These are phyloP conservation scores for Propithecus coquereli DNA, from an alignment of 2,113 vertebrate species.

Conservation along the genomic window DNA sequence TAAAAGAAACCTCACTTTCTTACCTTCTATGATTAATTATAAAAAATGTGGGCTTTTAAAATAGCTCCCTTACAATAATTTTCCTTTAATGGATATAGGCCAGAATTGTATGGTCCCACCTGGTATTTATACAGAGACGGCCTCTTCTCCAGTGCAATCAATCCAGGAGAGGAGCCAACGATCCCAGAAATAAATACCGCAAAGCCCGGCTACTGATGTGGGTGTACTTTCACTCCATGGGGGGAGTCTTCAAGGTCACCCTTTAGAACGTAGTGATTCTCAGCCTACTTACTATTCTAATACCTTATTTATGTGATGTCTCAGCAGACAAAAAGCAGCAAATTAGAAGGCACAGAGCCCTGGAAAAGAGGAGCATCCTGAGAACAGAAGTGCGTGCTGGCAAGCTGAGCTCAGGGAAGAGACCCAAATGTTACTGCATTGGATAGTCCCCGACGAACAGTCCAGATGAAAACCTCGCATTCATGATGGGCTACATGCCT, in stretches of 20 bases:
- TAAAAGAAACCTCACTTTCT: neutral
- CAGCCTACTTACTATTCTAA: constrained; percentile 49
- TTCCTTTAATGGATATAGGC: neutral
- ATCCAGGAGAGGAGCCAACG: neutral
- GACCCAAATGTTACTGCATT: neutral
- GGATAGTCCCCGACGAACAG: neutral
- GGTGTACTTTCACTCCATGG: neutral
- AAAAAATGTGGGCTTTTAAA: neutral
- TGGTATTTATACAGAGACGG: neutral
- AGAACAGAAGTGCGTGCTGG: neutral
- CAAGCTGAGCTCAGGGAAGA: neutral
- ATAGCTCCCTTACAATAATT: neutral
- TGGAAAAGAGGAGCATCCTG: neutral
- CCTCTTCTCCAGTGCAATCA: neutral
- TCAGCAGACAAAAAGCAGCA: constrained; percentile 8
- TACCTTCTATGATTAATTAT: neutral
- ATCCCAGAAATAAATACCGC: neutral
- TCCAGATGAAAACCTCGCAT: neutral
- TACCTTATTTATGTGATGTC: neutral
- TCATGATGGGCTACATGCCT: neutral
- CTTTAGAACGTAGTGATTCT: neutral
- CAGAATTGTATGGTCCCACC: neutral
- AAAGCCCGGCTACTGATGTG: rapidly evolving
- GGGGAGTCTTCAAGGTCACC: constrained; percentile 42
- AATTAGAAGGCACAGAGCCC: neutral